Base-by-base conservation (phyloP, 2,797 vertebrate species). In the Microhierax caerulescens region DNA sequence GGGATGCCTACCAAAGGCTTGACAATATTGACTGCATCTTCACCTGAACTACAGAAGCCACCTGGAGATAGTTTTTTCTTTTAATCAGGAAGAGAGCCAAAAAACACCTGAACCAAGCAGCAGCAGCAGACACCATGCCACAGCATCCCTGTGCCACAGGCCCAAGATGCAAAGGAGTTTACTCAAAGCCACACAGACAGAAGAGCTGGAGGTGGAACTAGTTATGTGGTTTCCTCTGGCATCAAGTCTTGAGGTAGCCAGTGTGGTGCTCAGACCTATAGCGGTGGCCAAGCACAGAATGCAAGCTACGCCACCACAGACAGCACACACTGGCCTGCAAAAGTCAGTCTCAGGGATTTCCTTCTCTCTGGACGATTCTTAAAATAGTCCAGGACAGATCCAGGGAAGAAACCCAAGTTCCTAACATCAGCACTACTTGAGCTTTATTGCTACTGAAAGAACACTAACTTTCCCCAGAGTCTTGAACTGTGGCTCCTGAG, bases 391-490 rank as follows among this genome's bases (percentile, higher is more conserved):
- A 89, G 43, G 53, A 79, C 9, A 74, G 68, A 79, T 43, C 9
- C 51, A 94, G 63, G 48, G 39, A 87, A 94, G 75, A 94, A 93
- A 54, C 7, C 21, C 0, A 2, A 86, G 51, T 39, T 79, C 30
- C 43, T 76, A 85, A 64, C 24, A 82, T 34, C 30, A 83, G 72
- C 91, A 74, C 48, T 65, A 80, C 27, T 32, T 37, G 39, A 81
- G 82, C 25, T 91, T 94, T 91, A 90, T 6, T 88, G 76, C 73
- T 82, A 60, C 54, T 72, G 54, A 53, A 93, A 65, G 72, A 96
- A 82, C 56, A 59, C 45, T 73, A 83, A 51, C 32, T 76, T 87
- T 94, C 37, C 43, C 74, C 60, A 67, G 84, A 88, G 39, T 61
- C 53, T 85, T 45, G 70, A 39, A 74, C 86, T 39, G 48, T 50